Evolutionary conservation across 2,113 vertebrate species (phyloP), one percentile per base, ranked within the genome.

Genomic region (Xyliphius kryptos): DNA sequence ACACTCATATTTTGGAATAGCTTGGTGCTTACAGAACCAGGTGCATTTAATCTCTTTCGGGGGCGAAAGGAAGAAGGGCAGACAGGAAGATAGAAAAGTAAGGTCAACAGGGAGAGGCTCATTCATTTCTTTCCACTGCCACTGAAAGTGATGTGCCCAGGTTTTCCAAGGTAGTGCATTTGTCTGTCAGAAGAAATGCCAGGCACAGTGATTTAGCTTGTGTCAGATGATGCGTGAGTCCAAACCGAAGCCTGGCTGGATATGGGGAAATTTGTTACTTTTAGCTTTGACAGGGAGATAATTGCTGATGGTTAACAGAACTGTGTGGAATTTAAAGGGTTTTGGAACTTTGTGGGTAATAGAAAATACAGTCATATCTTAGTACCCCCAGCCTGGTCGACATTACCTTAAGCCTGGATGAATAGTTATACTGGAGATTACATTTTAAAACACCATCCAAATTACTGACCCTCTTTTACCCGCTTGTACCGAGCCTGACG

Each of bases 281-380:
- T 97, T 97, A 91, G 90, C 92, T 95, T 92, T 97, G 96, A 97
- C 96, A 98, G 94, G 90, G 93, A 97, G 94, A 99, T 99, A 99
- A 99, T 99, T 99, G 95, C 96, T 99, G 96, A 99, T 97, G 92
- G 92, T 98, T 99, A 99, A 98, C 94, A 97, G 95, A 94, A 94
- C 88, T 86, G 88, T 94, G 92, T 89, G 89, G 90, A 91, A 97
- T 92, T 91, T 88, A 79, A 83, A 83, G 75, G 76, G 76, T 79
- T 75, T 79, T 76, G 74, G 77, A 79, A 81, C 71, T 62, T 67
- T 71, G 73, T 72, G 67, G 81, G 82, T 83, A 84, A 86, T 83
- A 80, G 79, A 68, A 81, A 80, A 82, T 78, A 77, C 75, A 64
- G 54, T 48, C 19, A 9, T 36, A 60, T 20, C 47, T 46, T 26